Evolutionary conservation across 2,113 vertebrate genomes (phyloP).

Genomic region (Cynoglossus semilaevis): DNA sequence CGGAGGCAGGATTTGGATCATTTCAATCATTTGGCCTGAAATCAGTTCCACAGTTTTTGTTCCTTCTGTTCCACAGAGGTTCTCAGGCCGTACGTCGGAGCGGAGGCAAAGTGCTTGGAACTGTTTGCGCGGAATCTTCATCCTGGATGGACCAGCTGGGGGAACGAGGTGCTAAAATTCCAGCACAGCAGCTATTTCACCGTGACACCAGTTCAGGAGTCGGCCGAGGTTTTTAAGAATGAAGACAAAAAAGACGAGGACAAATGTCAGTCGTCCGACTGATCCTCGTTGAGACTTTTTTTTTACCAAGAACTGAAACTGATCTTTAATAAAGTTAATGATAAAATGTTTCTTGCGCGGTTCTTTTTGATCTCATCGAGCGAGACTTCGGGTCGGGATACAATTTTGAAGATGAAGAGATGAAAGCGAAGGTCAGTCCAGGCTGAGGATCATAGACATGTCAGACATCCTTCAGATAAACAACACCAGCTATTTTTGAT

Average conservation of each 20-base stretch:
- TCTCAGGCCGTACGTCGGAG: conserved; percentile 81
- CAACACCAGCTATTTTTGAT: conserved; percentile 13
- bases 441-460: conserved; percentile 45
- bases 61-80: conserved; percentile 71
- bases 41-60: no score
- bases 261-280: background rate
- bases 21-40: no score
- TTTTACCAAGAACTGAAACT: conserved; percentile 14
- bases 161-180: conserved; percentile 95
- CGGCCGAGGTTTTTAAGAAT: background rate
- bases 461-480: conserved; percentile 36
- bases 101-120: conserved; percentile 82
- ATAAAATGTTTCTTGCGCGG: conserved; percentile 13
- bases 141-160: conserved; percentile 96
- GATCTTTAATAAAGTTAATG: conserved; percentile 31
- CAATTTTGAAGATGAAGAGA: conserved; percentile 43
- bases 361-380: conserved; percentile 57
- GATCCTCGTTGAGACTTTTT: no score
- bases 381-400: conserved; percentile 30
- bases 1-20: no score
- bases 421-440: conserved; percentile 59
- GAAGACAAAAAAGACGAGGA: background rate
- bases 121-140: conserved; percentile 92
- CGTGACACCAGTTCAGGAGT: conserved; percentile 35
- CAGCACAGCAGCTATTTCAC: conserved; percentile 86